Base-by-base conservation (phyloP, 2,888 invertebrate genomes). In the Xestia c-nigrum region DNA sequence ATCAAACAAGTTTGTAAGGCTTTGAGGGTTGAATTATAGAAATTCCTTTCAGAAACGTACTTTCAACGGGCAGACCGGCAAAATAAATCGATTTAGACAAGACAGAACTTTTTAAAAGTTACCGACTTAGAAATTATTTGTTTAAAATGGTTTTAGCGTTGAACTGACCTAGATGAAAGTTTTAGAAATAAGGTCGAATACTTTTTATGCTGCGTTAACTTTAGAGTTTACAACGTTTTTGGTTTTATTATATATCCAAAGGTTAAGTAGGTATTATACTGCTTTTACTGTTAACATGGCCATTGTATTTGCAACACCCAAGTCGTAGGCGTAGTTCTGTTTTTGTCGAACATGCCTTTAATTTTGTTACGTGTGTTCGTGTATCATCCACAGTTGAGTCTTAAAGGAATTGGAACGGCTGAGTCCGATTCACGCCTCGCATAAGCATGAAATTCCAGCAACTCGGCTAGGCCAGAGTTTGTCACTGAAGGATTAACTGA, bases 1-100 rank as follows among this genome's bases (percentile, higher is more conserved):
- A 88, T 86, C 76, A 84, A 88, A 84, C 63, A 80, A 86, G 77
- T 85, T 86, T 83, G 72, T 72, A 65, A 76, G 72, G 40, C 64
- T 63, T 50, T 52, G 43, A 59, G 50, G 80, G 70, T 86, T 80
- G 76, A 80, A 78, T 83, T 85, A 76, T 72, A 83, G 84, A 87
- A 77, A 86, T 86, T 83, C 86, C 72, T 87, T 83, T 80, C 57
- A 74, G 46, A 78, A 76, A 66, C 83, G 67, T 68, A 79, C 74
- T 75, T 85, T 82, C 63, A 55, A 63, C 71, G 66, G 70, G 16
- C 65, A 75, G 71, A 74, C 74, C 71, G 68, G 72, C 46, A 55
- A 76, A 83, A 76, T 85, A 83, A 85, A 85, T 83, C 71, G 85
- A 80, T 83, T 84, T 72, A 59, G 52, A 55, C n/a, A 59, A 81